These are phyloP conservation scores for Drosophila kanekoi DNA, from an alignment of 2,888 invertebrate genomes.

Conservation along the genomic window DNA sequence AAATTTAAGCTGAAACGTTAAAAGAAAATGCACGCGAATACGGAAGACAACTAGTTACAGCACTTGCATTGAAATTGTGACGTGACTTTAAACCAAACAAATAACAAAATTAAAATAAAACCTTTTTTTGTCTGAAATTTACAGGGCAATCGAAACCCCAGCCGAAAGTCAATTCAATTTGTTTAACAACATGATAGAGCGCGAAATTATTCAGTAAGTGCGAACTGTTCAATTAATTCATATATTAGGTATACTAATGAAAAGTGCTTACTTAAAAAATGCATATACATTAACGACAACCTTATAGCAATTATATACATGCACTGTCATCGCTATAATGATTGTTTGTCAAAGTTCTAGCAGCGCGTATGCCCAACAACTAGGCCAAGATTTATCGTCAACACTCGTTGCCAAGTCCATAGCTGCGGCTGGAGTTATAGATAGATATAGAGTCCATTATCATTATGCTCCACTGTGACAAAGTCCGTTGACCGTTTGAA, in stretches of 20 bases:
- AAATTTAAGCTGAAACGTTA: conserved; percentile 11
- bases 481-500: conserved; percentile 65
- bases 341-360: conserved; percentile 44
- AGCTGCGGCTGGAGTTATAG: conserved; percentile 10
- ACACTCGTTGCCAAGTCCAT: conserved; percentile 44
- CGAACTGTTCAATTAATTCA: conserved; percentile 2
- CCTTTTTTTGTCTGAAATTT: conserved; percentile 35
- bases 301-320: not conserved
- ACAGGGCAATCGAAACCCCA: conserved; percentile 2
- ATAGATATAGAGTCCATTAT: conserved; percentile 42
- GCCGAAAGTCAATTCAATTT: conserved; percentile 14
- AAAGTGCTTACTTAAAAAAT: not conserved
- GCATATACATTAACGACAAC: conserved; percentile 1
- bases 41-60: conserved; percentile 48
- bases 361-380: conserved; percentile 25
- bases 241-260: conserved; percentile 3
- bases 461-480: conserved; percentile 51
- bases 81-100: conserved; percentile 16
- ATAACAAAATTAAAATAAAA: conserved; percentile 16
- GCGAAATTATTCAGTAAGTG: conserved; percentile 81
- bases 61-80: conserved; percentile 10
- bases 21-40: conserved; percentile 26
- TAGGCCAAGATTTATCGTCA: conserved; percentile 68
- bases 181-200: conserved; percentile 69
- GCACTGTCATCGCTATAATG: conserved; percentile 15